Percentiles rank a stretch among this genome's conserved stretches.
Evolutionary conservation across 2,888 invertebrate genomes (phyloP).

Genomic region (Seira sanloemensis): DNA sequence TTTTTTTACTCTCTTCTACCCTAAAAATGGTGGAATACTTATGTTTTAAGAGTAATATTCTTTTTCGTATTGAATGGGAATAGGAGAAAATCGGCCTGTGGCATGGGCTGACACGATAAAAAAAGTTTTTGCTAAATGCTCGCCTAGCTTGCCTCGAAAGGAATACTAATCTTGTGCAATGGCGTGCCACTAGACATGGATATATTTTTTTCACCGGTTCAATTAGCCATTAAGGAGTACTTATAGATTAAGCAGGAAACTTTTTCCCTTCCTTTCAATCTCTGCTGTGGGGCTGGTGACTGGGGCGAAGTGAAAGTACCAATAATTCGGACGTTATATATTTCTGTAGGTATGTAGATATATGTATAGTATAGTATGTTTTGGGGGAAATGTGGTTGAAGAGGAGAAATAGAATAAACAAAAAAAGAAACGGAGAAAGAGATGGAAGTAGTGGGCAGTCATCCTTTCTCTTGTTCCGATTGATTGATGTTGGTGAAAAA

Average conservation of each 20-base stretch:
- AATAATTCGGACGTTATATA: neutral
- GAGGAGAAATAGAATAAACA: slow-evolving; percentile 22
- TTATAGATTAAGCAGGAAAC: neutral
- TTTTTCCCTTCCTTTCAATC: neutral
- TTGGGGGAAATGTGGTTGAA: neutral
- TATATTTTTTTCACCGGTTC: neutral
- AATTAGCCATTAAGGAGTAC: neutral
- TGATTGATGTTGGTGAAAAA: slow-evolving; percentile 55
- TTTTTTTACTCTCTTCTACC: too few species aligned
- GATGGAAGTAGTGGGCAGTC: slow-evolving; percentile 21
- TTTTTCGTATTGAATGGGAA: slow-evolving; percentile 43
- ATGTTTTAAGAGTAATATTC: slow-evolving; percentile 6
- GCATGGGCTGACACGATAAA: slow-evolving; percentile 32
- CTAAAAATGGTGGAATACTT: neutral
- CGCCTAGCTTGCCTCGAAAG: neutral
- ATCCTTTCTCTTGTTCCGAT: slow-evolving; percentile 47
- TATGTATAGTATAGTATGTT: neutral
- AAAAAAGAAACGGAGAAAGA: slow-evolving; percentile 28
- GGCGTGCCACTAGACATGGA: neutral
- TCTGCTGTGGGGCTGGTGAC: neutral
- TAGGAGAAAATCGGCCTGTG: slow-evolving; percentile 39
- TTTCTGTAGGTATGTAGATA: too few species aligned
- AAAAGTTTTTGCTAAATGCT: slow-evolving; percentile 26
- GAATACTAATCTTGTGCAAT: slow-evolving; percentile 32
- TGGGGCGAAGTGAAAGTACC: neutral